A percentile compares a stretch with the other conserved stretches of the same genome.
Conservation (phyloP, 2,888 invertebrate species). For the Cecidostiba fungosa region DNA sequence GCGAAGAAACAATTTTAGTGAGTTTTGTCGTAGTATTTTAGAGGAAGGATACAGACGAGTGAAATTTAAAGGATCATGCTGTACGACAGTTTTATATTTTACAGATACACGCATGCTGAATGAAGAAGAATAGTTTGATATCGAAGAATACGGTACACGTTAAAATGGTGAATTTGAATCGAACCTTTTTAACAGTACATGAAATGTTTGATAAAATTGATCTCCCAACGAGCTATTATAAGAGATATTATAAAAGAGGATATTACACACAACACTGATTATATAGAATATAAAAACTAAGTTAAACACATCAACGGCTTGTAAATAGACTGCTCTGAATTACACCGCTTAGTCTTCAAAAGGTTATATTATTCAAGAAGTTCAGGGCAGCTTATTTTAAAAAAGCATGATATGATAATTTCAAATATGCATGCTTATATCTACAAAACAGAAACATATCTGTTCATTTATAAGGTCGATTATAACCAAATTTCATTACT, state of each 20-base stretch:
- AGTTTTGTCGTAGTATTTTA: neutral
- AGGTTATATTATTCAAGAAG: neutral
- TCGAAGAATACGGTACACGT: neutral
- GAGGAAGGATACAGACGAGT: slow-evolving; percentile 58
- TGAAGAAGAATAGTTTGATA: neutral
- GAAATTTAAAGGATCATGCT: slow-evolving; percentile 55
- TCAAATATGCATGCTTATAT: slow-evolving; percentile 39
- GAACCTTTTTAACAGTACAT: neutral
- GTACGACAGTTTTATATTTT: neutral
- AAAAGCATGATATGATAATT: neutral
- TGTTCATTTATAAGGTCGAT: neutral
- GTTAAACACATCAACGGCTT: neutral
- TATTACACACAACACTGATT: neutral
- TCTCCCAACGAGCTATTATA: neutral
- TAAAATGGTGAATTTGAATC: neutral
- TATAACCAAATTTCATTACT: slow-evolving; percentile 3
- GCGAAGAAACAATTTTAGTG: neutral
- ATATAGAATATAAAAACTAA: slow-evolving; percentile 10
- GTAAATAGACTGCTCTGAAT: slow-evolving; percentile 28
- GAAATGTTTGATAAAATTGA: neutral
- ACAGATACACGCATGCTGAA: slow-evolving; percentile 46
- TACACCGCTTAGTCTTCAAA: neutral
- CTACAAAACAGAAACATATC: slow-evolving; percentile 20
- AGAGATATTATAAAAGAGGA: neutral
- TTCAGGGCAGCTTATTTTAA: neutral